phyloP scores from a whole-genome alignment of 2,113 vertebrate species.

The Grus americana region DNA sequence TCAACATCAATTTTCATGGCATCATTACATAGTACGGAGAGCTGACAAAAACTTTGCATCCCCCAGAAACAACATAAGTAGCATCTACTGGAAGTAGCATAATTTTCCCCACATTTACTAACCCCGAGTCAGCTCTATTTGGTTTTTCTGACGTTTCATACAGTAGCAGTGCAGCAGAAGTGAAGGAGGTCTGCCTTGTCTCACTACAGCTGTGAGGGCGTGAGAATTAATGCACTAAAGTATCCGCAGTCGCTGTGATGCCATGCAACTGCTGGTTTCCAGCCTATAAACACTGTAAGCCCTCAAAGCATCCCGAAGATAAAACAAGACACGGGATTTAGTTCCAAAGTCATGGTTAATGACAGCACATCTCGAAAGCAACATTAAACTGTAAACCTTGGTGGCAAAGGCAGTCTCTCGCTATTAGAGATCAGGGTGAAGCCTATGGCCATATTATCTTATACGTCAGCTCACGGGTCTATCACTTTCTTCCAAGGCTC shows the following conservation, averaged over 20 bases:
- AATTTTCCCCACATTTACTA: not conserved
- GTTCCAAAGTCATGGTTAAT: constrained; percentile 32
- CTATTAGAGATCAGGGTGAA: constrained; percentile 23
- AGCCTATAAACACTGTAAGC: not conserved
- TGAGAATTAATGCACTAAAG: not conserved
- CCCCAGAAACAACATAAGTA: not conserved
- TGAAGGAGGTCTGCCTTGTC: not conserved
- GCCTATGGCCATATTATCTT: not conserved
- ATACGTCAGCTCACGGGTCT: not conserved
- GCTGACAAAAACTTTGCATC: not conserved
- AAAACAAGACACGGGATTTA: constrained; percentile 27
- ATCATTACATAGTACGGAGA: not conserved
- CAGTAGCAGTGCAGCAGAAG: not conserved
- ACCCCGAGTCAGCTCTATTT: not conserved
- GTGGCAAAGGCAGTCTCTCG: not conserved
- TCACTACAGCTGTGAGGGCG: not conserved
- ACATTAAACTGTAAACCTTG: constrained; percentile 46
- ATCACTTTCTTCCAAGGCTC: not conserved
- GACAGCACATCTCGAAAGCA: not conserved
- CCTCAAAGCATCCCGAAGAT: not conserved
- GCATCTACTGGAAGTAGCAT: not conserved
- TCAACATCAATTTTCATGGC: not conserved
- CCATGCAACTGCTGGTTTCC: not conserved
- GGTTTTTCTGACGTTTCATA: not conserved
- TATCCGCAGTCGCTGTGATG: not conserved